A percentile compares a stretch with the other conserved stretches of the same genome.
Evolutionary conservation across 2,888 invertebrate species (phyloP).

Genomic region (Pseudoips prasinana): DNA sequence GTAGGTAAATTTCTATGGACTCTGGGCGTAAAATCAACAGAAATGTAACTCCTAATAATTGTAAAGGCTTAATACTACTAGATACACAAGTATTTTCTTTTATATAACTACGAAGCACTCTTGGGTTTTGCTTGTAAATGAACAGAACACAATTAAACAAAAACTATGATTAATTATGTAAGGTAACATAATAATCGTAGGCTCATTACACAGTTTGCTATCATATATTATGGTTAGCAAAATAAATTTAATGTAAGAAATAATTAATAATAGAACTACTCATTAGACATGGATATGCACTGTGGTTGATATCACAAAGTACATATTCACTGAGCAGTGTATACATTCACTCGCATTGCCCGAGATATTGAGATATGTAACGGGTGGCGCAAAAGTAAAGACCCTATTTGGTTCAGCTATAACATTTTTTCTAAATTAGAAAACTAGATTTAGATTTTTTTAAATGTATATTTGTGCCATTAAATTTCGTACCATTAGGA

Average conservation of each 20-base stretch:
- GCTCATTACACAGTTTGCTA: slow-evolving; percentile 14
- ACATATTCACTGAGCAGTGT: slow-evolving; percentile 14
- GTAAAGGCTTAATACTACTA: slow-evolving; percentile 14
- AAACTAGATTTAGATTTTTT: no score
- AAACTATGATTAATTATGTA: slow-evolving; percentile 14
- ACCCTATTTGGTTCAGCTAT: no score
- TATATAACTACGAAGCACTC: slow-evolving; percentile 10
- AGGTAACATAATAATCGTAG: slow-evolving; percentile 14
- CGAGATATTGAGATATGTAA: slow-evolving; percentile 13
- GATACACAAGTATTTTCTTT: slow-evolving; percentile 12
- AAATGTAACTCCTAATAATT: slow-evolving; percentile 14
- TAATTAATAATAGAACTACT: slow-evolving; percentile 13
- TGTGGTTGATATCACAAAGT: slow-evolving; percentile 13
- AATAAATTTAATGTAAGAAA: slow-evolving; percentile 14
- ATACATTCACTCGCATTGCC: slow-evolving; percentile 14
- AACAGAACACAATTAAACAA: slow-evolving; percentile 13
- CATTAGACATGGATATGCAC: slow-evolving; percentile 14
- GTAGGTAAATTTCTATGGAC: slow-evolving; percentile 14
- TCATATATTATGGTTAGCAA: slow-evolving; percentile 14
- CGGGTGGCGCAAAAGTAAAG: no score
- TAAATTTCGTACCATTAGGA: no score
- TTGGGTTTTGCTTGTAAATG: slow-evolving; percentile 14
- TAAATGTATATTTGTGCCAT: no score
- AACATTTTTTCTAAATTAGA: no score
- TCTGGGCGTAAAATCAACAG: slow-evolving; percentile 14